Percentiles rank a stretch among this genome's conserved stretches.
phyloP scores from a whole-genome alignment of 2,113 vertebrate genomes.

The Alectura lathami region DNA sequence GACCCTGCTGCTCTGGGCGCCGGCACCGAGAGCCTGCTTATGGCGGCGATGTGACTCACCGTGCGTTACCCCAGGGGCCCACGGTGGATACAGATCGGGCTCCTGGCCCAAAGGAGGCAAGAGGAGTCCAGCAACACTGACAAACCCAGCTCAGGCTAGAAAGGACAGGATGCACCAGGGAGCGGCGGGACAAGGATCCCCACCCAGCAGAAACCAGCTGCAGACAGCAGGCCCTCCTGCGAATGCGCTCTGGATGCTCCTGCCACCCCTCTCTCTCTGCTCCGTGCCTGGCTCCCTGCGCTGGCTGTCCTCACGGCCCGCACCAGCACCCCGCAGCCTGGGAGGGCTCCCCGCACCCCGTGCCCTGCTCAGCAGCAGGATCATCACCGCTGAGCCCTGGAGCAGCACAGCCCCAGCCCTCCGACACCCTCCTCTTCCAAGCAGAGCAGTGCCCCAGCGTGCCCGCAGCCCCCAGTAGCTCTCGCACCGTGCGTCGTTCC shows the following conservation, averaged over 20 bases:
- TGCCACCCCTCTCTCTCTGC: not conserved
- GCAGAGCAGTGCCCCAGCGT: not conserved
- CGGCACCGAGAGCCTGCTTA: accelerated
- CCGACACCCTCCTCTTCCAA: not conserved
- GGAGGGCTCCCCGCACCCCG: not conserved
- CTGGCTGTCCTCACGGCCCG: not conserved
- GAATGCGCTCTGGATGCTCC: not conserved
- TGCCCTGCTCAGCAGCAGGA: not conserved
- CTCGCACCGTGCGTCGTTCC: accelerated
- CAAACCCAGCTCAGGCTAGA: not conserved
- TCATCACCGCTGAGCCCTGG: not conserved
- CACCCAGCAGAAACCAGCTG: not conserved
- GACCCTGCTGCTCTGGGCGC: not conserved
- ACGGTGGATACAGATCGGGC: accelerated
- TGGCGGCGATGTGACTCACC: not conserved
- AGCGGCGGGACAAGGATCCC: not conserved
- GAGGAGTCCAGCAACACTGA: not conserved
- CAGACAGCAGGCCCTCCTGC: not conserved
- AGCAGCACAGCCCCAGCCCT: not conserved
- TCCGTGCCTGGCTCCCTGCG: not conserved
- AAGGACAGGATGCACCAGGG: not conserved
- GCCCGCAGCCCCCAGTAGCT: not conserved
- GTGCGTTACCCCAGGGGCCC: not conserved
- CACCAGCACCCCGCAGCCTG: no score
- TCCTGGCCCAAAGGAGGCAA: accelerated